These are phyloP conservation scores for Pipistrellus nathusii DNA, from an alignment of 2,797 vertebrate species.

Conservation along the genomic window DNA sequence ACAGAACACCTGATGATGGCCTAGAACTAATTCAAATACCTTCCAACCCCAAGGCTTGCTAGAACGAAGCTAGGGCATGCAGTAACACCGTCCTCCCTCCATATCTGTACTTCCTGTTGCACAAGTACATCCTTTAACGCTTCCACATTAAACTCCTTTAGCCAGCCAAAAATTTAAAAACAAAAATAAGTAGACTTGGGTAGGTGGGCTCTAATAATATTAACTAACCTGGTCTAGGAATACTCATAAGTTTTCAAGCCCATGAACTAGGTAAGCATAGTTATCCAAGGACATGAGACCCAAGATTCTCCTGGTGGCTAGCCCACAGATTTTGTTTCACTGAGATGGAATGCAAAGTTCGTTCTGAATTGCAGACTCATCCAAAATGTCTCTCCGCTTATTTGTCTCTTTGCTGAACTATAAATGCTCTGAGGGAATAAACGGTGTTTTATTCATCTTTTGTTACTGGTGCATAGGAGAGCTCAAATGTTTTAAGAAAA, in stretches of 20 bases:
- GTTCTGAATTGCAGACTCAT: background rate
- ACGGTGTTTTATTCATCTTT: background rate
- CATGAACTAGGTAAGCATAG: background rate
- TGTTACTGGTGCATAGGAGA: background rate
- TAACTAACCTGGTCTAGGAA: background rate
- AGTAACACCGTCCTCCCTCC: background rate
- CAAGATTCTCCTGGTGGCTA: background rate
- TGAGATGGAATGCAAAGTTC: slow-evolving; percentile 23
- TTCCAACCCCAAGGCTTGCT: background rate
- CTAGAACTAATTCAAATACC: background rate
- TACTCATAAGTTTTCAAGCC: background rate
- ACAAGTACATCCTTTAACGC: background rate
- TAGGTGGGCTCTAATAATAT: background rate
- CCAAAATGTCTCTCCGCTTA: slow-evolving; percentile 1
- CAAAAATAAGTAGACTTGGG: background rate
- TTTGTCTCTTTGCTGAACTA: background rate
- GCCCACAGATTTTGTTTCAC: background rate
- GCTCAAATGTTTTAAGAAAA: background rate
- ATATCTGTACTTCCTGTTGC: background rate
- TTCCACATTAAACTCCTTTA: background rate
- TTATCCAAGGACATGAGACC: background rate
- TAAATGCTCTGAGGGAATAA: background rate
- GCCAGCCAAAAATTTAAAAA: background rate
- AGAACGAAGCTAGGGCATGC: background rate
- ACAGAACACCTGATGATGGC: background rate